Conservation (phyloP, 2,888 invertebrate genomes). For the Erebia aethiops region DNA sequence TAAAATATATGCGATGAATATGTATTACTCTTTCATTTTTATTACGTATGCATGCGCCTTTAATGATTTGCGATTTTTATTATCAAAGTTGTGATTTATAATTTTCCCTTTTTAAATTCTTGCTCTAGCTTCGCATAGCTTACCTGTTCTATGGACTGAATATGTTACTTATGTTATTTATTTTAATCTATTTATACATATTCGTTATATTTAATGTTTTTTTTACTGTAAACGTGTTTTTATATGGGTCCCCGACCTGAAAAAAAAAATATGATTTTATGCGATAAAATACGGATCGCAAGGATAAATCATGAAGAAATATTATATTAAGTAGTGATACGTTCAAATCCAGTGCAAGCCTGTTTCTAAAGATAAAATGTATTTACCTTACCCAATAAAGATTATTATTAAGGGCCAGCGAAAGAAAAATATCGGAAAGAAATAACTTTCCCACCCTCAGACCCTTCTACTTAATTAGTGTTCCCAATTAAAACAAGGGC, state of each 20-base stretch:
- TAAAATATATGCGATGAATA: constrained; percentile 29
- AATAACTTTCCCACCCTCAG: constrained; percentile 11
- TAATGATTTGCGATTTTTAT: constrained; percentile 8
- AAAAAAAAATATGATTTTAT: too few species aligned
- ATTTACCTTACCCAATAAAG: constrained; percentile 6
- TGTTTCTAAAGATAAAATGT: neutral
- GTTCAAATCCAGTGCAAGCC: neutral
- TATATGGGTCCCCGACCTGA: too few species aligned
- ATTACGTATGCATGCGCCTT: constrained; percentile 14
- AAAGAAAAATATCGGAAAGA: constrained; percentile 23
- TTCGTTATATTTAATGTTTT: too few species aligned
- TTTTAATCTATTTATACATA: too few species aligned
- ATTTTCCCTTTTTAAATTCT: constrained; percentile 5
- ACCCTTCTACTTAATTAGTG: constrained; percentile 27
- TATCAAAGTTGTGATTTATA: constrained; percentile 15
- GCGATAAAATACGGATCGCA: too few species aligned
- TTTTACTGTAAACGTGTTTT: too few species aligned
- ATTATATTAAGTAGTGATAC: too few species aligned
- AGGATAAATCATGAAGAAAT: too few species aligned
- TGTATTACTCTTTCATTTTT: constrained; percentile 17
- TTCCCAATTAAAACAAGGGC: constrained; percentile 36
- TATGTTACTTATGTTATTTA: too few species aligned
- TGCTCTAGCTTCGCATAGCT: too few species aligned
- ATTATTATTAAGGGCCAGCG: constrained; percentile 5
- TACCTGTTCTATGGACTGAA: too few species aligned